Evolutionary conservation across 2,113 vertebrate genomes (phyloP).

Genomic region (Centropus unirufus): DNA sequence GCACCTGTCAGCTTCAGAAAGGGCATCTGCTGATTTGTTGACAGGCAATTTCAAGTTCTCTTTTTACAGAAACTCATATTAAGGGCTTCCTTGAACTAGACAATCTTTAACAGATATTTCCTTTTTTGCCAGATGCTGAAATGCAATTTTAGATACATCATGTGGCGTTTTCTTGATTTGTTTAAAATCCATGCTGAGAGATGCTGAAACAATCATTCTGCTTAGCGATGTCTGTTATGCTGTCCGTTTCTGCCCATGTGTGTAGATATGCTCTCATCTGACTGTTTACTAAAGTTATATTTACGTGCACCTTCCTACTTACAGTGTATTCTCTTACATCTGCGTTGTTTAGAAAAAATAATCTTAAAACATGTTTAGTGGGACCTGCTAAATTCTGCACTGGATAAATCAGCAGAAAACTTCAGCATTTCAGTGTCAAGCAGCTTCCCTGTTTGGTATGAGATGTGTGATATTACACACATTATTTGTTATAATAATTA

Average conservation of each 20-base stretch:
- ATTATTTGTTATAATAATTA: too few relatives aligned
- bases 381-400: background rate
- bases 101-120: constrained; percentile 33
- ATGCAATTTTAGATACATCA: constrained; percentile 39
- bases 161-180: constrained; percentile 26
- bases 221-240: background rate
- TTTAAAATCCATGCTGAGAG: constrained; percentile 27
- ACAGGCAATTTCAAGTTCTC: constrained; percentile 48
- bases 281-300: background rate
- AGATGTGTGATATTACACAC: background rate
- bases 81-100: constrained; percentile 2
- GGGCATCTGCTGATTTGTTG: constrained; percentile 49
- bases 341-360: background rate
- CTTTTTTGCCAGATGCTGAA: constrained; percentile 41
- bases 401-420: background rate
- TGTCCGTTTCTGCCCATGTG: background rate
- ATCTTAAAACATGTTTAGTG: background rate
- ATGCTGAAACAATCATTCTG: background rate
- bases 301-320: background rate
- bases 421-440: background rate
- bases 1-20: constrained; percentile 44
- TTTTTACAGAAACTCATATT: constrained; percentile 55
- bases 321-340: background rate
- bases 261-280: background rate
- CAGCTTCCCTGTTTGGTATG: background rate